Conservation (phyloP, 2,888 invertebrate species). For the Drosophila recens region DNA sequence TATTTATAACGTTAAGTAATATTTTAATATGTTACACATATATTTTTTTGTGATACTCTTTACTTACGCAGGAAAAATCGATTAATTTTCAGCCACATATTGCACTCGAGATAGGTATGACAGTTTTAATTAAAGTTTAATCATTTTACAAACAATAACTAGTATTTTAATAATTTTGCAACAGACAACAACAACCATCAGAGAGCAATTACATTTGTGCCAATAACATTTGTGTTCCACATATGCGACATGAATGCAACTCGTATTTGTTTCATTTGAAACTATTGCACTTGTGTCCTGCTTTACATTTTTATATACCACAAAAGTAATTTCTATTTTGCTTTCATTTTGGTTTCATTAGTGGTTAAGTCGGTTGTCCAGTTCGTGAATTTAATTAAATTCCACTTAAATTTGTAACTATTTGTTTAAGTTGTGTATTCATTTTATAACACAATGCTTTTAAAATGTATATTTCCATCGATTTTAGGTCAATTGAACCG, state of each 20-base stretch:
- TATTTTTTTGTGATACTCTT: not conserved
- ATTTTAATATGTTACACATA: not conserved
- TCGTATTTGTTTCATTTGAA: not conserved
- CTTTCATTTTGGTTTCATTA: constrained; percentile 13
- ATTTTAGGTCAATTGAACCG: not conserved
- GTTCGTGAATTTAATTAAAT: not conserved
- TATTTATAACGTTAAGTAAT: constrained; percentile 3
- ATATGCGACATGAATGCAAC: not conserved
- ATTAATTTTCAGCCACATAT: not conserved
- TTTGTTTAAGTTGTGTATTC: not conserved
- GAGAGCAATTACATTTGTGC: not conserved
- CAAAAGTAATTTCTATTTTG: not conserved
- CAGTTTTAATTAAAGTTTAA: constrained; percentile 15
- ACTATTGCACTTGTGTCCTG: not conserved
- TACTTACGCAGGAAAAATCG: too few species aligned
- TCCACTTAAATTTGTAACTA: not conserved
- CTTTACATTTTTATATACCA: not conserved
- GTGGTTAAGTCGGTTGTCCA: not conserved
- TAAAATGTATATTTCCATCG: not conserved
- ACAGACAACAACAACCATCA: not conserved
- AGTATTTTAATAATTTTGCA: not conserved
- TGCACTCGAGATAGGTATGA: constrained; percentile 2
- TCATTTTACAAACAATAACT: constrained; percentile 1
- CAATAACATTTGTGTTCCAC: not conserved
- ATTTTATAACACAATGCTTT: not conserved